These are phyloP conservation scores for Aphaenogaster rudis DNA, from an alignment of 1,140 invertebrate species.

Conservation along the genomic window DNA sequence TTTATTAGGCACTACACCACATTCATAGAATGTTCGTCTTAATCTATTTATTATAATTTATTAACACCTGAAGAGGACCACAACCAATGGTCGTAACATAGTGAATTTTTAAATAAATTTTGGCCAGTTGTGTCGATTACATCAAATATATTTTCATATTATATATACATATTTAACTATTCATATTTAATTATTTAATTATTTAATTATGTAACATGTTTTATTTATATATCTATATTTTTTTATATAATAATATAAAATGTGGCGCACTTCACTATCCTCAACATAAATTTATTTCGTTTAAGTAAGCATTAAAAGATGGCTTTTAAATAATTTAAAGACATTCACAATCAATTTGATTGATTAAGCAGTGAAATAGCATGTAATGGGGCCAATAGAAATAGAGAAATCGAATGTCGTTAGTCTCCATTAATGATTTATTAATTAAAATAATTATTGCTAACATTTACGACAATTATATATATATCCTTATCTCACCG, in stretches of 20 bases:
- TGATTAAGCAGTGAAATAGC: background rate
- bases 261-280: background rate
- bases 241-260: background rate
- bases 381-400: background rate
- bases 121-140: too few relatives aligned
- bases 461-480: background rate
- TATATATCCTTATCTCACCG: background rate
- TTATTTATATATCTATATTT: background rate
- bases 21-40: too few relatives aligned
- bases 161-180: background rate
- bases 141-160: background rate
- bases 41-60: too few relatives aligned
- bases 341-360: background rate
- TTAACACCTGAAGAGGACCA: too few relatives aligned
- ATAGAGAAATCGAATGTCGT: background rate
- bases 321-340: background rate
- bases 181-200: too few relatives aligned
- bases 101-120: too few relatives aligned
- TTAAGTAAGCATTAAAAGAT: background rate
- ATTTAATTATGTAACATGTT: too few relatives aligned
- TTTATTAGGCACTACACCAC: too few relatives aligned
- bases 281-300: slow-evolving; percentile 8
- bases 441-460: slow-evolving; percentile 14
- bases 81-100: too few relatives aligned
- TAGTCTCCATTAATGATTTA: slow-evolving; percentile 36